These are phyloP conservation scores for Xestia xanthographa DNA, from an alignment of 2,888 invertebrate genomes.

Conservation along the genomic window DNA sequence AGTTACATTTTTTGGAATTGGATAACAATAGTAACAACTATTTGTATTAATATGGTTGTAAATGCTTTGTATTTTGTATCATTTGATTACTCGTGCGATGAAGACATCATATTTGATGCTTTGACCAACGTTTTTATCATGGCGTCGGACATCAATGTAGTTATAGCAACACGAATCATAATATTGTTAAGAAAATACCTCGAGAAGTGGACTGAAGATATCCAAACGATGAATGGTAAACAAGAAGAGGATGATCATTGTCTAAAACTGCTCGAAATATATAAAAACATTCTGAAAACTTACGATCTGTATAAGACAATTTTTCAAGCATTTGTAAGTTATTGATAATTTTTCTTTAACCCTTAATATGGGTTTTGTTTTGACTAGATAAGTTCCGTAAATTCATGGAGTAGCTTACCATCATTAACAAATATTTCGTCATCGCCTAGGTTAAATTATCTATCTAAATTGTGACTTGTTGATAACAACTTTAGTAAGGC, in stretches of 20 bases:
- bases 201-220: conserved; percentile 3
- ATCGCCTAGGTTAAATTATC: too few relatives aligned
- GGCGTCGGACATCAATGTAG: conserved; percentile 5
- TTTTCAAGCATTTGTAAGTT: conserved; percentile 10
- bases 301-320: conserved; percentile 3
- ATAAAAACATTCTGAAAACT: conserved; percentile 18
- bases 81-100: neutral
- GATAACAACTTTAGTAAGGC: too few relatives aligned
- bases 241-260: conserved; percentile 2
- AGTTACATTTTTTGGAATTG: conserved; percentile 43
- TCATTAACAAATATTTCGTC: too few relatives aligned
- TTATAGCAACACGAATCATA: conserved; percentile 9
- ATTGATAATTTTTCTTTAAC: neutral
- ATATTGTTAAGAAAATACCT: conserved; percentile 10
- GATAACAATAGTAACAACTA: conserved; percentile 15
- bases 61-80: neutral
- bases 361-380: neutral
- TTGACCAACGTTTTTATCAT: neutral
- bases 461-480: too few relatives aligned
- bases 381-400: too few relatives aligned
- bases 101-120: neutral
- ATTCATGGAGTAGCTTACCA: too few relatives aligned
- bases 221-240: neutral
- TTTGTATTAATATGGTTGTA: neutral
- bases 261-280: neutral